Evolutionary conservation across 2,113 vertebrate species (phyloP).

Genomic region (Athene noctua): DNA sequence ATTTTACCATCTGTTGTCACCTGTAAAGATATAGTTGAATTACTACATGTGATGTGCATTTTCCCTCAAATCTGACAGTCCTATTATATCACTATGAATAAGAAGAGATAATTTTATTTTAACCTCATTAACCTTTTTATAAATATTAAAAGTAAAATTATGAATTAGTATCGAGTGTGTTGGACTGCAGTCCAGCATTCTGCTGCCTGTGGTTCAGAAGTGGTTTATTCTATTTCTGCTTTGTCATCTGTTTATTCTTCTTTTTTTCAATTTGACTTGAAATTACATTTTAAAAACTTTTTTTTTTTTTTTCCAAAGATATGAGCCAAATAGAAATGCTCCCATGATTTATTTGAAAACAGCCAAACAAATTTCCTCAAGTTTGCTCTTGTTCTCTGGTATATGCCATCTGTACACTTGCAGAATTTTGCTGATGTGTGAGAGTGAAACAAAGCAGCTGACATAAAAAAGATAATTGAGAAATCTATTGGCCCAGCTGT

Average conservation of each 20-base stretch:
- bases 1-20: neutral
- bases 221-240: neutral
- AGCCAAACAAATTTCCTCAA: neutral
- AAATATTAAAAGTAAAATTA: neutral
- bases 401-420: slow-evolving; percentile 22
- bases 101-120: neutral
- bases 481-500: slow-evolving; percentile 25
- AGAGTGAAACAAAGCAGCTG: slow-evolving; percentile 13
- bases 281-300: neutral
- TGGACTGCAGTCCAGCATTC: neutral
- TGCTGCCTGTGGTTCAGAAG: neutral
- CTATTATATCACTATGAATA: neutral
- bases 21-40: neutral
- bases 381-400: slow-evolving; percentile 2
- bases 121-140: neutral
- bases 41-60: neutral
- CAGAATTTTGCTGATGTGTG: slow-evolving; percentile 45
- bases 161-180: neutral
- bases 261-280: neutral
- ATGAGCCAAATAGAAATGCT: neutral
- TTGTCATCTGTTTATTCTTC: neutral
- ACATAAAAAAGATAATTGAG: slow-evolving; percentile 48
- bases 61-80: neutral
- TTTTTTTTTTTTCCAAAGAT: neutral
- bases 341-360: slow-evolving; percentile 7